A percentile compares a stretch with the other conserved stretches of the same genome.
Conservation (phyloP, 2,888 invertebrate genomes). For the Congeria kusceri region DNA sequence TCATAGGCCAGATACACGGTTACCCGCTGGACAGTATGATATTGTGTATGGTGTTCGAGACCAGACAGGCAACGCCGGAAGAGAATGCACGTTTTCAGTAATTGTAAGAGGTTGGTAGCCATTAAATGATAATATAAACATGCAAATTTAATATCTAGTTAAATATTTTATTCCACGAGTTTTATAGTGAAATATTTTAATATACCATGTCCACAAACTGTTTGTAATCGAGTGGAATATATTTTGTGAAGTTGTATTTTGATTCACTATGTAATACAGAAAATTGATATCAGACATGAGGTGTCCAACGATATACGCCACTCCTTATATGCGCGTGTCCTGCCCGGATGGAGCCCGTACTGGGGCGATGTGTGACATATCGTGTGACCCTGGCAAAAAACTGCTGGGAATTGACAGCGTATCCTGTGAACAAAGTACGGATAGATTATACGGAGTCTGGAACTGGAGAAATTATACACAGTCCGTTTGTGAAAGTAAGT, state of each 20-base stretch:
- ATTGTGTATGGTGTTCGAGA: slow-evolving; percentile 19
- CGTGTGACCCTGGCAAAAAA: not conserved
- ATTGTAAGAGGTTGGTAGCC: slow-evolving; percentile 39
- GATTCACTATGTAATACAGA: too few relatives aligned
- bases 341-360: not conserved
- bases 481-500: slow-evolving; percentile 2
- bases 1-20: too few relatives aligned
- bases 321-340: not conserved
- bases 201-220: too few relatives aligned
- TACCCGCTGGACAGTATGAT: slow-evolving; percentile 12
- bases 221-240: not conserved
- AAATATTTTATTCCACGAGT: too few relatives aligned
- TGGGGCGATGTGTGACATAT: slow-evolving; percentile 1
- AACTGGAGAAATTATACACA: not conserved
- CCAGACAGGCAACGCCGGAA: slow-evolving; percentile 13
- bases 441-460: not conserved
- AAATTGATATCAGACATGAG: not conserved
- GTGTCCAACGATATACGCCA: not conserved
- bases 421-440: not conserved
- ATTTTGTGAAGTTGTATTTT: not conserved
- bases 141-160: too few relatives aligned
- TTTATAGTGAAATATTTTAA: too few relatives aligned
- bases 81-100: slow-evolving; percentile 18
- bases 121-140: too few relatives aligned
- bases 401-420: not conserved